Evolutionary conservation across 2,888 invertebrate species (phyloP).

Genomic region (Abscondita cerata): DNA sequence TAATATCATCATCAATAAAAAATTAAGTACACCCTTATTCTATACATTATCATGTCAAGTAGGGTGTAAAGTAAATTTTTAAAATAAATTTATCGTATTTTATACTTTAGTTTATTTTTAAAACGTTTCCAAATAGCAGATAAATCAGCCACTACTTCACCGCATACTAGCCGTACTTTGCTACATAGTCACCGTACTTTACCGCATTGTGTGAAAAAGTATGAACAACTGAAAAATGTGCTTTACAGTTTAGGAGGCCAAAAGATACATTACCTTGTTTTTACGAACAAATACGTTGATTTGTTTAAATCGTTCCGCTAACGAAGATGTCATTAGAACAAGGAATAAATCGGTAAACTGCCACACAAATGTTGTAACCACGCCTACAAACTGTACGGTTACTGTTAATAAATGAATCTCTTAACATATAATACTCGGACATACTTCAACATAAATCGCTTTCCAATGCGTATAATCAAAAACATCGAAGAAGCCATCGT

Average conservation of each 20-base stretch:
- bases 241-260: too few relatives aligned
- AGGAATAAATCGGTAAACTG: conserved; percentile 30
- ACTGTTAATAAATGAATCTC: not conserved
- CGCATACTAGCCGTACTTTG: too few relatives aligned
- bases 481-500: conserved; percentile 10
- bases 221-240: too few relatives aligned
- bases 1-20: too few relatives aligned
- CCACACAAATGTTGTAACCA: conserved; percentile 25
- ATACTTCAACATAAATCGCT: conserved; percentile 11
- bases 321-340: conserved; percentile 20
- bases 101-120: too few relatives aligned
- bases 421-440: not conserved
- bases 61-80: too few relatives aligned
- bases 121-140: too few relatives aligned
- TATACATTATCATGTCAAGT: too few relatives aligned
- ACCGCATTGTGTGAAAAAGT: too few relatives aligned
- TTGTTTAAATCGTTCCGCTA: conserved; percentile 28
- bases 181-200: too few relatives aligned
- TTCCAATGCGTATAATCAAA: conserved; percentile 9
- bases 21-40: too few relatives aligned
- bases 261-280: conserved; percentile 1
- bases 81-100: not conserved
- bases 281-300: conserved; percentile 13
- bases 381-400: conserved; percentile 13
- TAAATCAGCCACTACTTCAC: too few relatives aligned